Evolutionary conservation across 2,797 vertebrate genomes (phyloP), one percentile per base, ranked within the genome.

Genomic region (Anabas testudineus): DNA sequence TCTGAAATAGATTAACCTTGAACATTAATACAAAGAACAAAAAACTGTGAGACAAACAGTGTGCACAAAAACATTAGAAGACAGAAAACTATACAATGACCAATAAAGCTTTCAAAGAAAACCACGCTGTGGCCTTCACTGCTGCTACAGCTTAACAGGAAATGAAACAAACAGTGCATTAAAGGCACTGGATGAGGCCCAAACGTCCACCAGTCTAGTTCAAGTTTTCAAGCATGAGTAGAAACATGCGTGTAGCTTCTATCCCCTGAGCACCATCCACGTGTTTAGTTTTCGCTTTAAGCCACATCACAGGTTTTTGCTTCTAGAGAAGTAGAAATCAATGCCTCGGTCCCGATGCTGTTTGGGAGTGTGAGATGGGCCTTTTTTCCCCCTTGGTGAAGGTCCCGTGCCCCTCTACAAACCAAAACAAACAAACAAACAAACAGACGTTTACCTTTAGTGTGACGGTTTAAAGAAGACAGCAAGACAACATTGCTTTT

Each of bases 321-420:
- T 94, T 59, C 12, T 87, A 61, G 95, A 95, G 66, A 96, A 96
- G 82, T 95, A 96, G 82, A 96, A 95, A 71, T 96, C 95, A 2
- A 94, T 90, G 49, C 95, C 95, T 84, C 94, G 84, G 87, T 94
- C 90, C 42, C 72, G 81, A 71, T 92, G 93, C 63, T 94, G 94
- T 2, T 26, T 84, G 7, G 93, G 87, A 0, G 63, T 66, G 54
- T 86, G 77, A 2, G 94, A 91, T 0, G 93, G 87, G 13, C 92
- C 92, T 43, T 84, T 94, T 72, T 48, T 92, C 58, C 89, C 91
- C 88, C 84, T 88, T 3, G 73, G 39, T 30, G 89, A 84, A 18
- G 90, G 55, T 1, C 83, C 84, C 34, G 80, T 18, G 34, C 77
- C 90, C 53, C 63, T 86, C 92, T 94, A 81, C 2, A 64, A 81